These are phyloP conservation scores for Melanotaenia parkinsoni DNA, from an alignment of 2,797 vertebrate species.

Conservation along the genomic window DNA sequence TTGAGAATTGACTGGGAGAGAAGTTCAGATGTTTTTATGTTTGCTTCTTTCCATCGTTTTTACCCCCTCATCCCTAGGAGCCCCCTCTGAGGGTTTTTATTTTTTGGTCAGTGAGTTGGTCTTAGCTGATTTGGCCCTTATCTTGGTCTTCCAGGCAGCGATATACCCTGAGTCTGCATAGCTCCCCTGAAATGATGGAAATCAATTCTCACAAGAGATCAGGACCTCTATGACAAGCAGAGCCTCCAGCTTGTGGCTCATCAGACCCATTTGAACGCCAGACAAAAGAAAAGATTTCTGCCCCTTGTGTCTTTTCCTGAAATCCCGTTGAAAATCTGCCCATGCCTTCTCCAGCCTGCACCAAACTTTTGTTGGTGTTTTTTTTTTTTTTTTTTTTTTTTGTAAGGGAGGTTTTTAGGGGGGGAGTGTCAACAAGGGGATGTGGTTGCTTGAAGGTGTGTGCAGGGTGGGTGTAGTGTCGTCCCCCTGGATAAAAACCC, in stretches of 20 bases:
- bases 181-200: constrained; percentile 80
- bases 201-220: constrained; percentile 86
- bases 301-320: constrained; percentile 73
- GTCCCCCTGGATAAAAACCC: constrained; percentile 65
- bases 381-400: neutral
- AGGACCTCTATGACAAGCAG: constrained; percentile 81
- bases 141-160: constrained; percentile 77
- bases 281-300: constrained; percentile 83
- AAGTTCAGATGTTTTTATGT: constrained; percentile 52
- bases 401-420: neutral
- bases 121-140: constrained; percentile 81
- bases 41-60: constrained; percentile 30
- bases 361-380: constrained; percentile 72
- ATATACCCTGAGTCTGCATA: constrained; percentile 68
- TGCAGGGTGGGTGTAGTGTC: constrained; percentile 66
- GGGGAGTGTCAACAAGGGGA: constrained; percentile 57
- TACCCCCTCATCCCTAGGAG: constrained; percentile 20
- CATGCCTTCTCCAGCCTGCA: constrained; percentile 73
- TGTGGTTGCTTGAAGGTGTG: constrained; percentile 70
- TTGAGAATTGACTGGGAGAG: constrained; percentile 53
- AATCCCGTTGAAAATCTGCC: constrained; percentile 79
- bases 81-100: constrained; percentile 18
- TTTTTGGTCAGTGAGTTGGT: constrained; percentile 69
- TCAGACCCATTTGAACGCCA: constrained; percentile 81
- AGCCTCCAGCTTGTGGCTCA: constrained; percentile 78